Evolutionary conservation across 2,797 vertebrate genomes (phyloP), one percentile per base, ranked within the genome.

Genomic region (Sebastes hubbsi): DNA sequence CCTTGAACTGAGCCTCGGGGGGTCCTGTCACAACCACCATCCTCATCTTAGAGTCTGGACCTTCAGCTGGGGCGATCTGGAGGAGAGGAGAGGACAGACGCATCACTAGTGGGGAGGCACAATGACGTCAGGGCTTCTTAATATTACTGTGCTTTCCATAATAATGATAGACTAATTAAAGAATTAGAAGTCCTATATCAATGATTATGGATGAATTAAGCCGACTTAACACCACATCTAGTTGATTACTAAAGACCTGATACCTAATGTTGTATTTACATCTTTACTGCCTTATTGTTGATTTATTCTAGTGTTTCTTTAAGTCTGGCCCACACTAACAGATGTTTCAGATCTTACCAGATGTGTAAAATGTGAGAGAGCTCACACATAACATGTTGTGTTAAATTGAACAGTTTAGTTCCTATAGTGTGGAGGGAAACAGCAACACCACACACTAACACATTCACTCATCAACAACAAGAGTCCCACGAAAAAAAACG

Each of bases 1-100:
- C 98, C 97, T 99, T 99, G 88, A 99, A 99, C 79, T 99, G 98
- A 46, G 98, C 98, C 92, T 99, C 97, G 1, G 98, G 98, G 3
- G 97, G 97, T 81, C 98, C 98, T 0, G 97, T 98, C 89, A 99
- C 97, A 64, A 99, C 97, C 64, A 99, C 98, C 97, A 97, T 97
- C 65, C 98, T 97, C 92, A 98, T 96, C 90, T 98, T 99, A 66
- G 97, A 97, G 89, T 99, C 98, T 0, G 98, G 97, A 4, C 96
- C 92, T 78, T 99, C 98, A 0, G 97, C 97, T 4, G 97, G 97
- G n/a, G 98, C 97, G 1, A 99, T 99, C 98, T 99, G 89, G 54
- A 90, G n/a, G 52, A 73, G 32, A 73, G 36, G 18, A 73, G 32
- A 73, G 36, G 18, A 70, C 8, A 66, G n/a, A 64, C 11, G 25